Base-by-base conservation (phyloP, 1,140 invertebrate genomes). In the Neodiprion pinetum region DNA sequence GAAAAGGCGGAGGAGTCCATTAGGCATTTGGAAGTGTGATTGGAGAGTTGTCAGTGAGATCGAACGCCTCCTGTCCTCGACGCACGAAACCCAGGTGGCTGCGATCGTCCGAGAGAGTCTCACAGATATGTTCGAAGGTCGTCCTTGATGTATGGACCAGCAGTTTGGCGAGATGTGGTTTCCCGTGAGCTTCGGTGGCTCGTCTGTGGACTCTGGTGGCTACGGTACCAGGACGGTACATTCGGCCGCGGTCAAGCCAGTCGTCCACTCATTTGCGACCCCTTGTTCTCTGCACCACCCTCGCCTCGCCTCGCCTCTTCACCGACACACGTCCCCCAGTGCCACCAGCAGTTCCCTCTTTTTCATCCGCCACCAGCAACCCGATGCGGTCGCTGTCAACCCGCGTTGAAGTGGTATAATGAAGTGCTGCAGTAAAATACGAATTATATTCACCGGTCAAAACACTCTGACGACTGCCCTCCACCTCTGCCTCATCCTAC, bases 221-320 rank as follows among this genome's bases (percentile, higher is more conserved):
- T 40, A 40, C 28, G 28, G 28, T 40, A 40, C 28, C 5, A 0
- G 28, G 28, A 5, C 5, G 28, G 77, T 77, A 80, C 76, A 75
- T 80, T 81, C 72, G 75, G 74, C 74, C 76, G 80, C 74, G 78
- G 83, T 84, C 80, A 78, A 80, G 77, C 81, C 80, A 79, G 76
- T 82, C 82, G 77, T 82, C 82, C 82, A 81, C 81, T 83, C 82
- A 81, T 84, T 84, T 85, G 75, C 82, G 79, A 77, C 82, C 81
- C 78, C 81, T 78, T 80, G 81, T 81, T 80, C 81, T 81, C 78
- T 75, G 72, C 53, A 12, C 82, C 79, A 77, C 81, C 81, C 78
- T 80, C 77, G 79, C 80, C 80, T 80, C 77, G 79, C 80, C 80
- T 80, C 81, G 73, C 74, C 74, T 71, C 48, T 40, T 71, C 70